These are phyloP conservation scores for Loris lydekkerianus DNA, from an alignment of 2,797 vertebrate genomes.

Conservation along the genomic window DNA sequence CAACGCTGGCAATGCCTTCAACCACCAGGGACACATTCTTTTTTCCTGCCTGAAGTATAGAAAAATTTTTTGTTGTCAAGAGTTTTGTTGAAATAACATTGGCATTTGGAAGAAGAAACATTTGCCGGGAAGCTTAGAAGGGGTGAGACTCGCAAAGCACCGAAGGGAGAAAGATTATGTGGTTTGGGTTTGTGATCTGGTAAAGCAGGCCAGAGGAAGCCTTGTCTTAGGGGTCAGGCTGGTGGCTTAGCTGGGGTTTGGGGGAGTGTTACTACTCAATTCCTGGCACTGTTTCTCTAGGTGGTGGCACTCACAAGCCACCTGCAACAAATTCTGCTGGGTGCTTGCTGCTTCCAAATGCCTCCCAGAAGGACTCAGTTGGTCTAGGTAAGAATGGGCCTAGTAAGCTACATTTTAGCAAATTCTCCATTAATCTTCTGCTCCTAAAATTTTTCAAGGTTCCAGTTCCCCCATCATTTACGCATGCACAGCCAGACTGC, in stretches of 20 bases:
- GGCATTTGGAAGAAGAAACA: not conserved
- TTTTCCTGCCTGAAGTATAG: constrained; percentile 3
- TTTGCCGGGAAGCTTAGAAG: not conserved
- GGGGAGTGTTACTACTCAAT: not conserved
- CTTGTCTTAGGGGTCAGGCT: fast-evolving
- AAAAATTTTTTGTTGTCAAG: not conserved
- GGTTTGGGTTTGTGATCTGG: too few species aligned
- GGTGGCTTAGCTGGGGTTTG: not conserved
- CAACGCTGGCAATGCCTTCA: not conserved
- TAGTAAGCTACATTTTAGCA: not conserved
- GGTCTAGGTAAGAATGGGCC: not conserved
- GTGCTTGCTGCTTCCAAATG: too few species aligned
- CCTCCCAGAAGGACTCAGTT: not conserved
- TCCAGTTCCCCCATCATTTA: not conserved
- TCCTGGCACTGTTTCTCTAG: not conserved
- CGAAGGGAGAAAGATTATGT: not conserved
- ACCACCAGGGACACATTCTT: not conserved
- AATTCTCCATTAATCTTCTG: too few species aligned
- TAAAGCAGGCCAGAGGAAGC: not conserved
- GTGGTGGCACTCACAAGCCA: fast-evolving
- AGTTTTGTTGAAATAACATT: constrained; percentile 33
- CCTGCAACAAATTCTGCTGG: not conserved
- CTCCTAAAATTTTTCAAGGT: not conserved
- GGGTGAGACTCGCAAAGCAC: not conserved
- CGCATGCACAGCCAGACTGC: too few species aligned